Evolutionary conservation across 2,113 vertebrate genomes (phyloP).

Genomic region (Aphyosemion australe): DNA sequence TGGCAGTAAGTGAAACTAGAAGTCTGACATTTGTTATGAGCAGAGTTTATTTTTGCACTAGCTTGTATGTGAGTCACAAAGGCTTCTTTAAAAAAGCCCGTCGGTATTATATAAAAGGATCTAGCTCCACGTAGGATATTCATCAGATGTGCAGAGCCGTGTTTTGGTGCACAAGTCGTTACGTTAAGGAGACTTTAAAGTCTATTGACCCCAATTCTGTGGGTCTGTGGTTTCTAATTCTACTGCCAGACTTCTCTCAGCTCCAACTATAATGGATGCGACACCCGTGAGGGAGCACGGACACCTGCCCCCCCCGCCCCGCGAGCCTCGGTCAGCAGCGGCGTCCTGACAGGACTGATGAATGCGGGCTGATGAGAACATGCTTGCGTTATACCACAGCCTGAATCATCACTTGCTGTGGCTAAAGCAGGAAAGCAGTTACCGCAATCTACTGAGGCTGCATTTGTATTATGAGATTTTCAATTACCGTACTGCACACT

Average conservation of each 20-base stretch:
- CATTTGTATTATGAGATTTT: background rate
- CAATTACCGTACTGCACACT: background rate
- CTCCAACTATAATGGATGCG: constrained; percentile 51
- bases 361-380: constrained; percentile 49
- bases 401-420: constrained; percentile 4
- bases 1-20: background rate
- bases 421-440: background rate
- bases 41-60: too few species aligned
- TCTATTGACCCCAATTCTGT: constrained; percentile 60
- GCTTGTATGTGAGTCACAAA: background rate
- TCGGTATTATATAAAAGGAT: too few species aligned
- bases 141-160: background rate
- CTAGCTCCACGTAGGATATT: too few species aligned
- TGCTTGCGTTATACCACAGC: constrained; percentile 16
- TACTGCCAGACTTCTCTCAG: constrained; percentile 47
- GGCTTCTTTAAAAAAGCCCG: too few species aligned
- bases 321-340: constrained; percentile 56
- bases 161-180: background rate
- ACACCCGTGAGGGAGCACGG: constrained; percentile 39
- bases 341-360: constrained; percentile 52
- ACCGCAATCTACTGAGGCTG: background rate
- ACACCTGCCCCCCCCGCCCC: constrained; percentile 49
- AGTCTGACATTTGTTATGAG: background rate
- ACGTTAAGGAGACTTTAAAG: constrained; percentile 26
- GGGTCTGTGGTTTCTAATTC: constrained; percentile 54